phyloP scores from a whole-genome alignment of 2,797 vertebrate genomes.

The Zalophus californianus region DNA sequence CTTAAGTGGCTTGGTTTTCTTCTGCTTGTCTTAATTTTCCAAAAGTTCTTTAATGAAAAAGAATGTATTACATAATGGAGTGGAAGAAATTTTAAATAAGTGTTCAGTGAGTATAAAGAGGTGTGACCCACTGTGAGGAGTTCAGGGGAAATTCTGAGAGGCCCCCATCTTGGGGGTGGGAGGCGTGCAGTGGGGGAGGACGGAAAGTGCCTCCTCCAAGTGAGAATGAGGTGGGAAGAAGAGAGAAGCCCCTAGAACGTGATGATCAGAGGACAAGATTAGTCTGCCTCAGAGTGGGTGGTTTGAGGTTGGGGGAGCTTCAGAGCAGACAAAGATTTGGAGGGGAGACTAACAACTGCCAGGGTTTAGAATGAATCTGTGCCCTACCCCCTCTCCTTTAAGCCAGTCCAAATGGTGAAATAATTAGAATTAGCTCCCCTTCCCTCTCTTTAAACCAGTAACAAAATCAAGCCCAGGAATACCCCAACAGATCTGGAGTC shows the following conservation, averaged over 20 bases:
- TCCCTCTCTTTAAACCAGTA: not conserved
- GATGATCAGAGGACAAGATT: slow-evolving; percentile 47
- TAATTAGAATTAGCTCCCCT: not conserved
- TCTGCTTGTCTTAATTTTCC: slow-evolving; percentile 41
- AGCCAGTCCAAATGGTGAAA: not conserved
- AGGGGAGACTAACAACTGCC: not conserved
- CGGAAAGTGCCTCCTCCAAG: not conserved
- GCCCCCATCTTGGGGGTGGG: not conserved
- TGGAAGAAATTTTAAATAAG: slow-evolving; percentile 43
- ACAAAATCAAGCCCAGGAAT: not conserved
- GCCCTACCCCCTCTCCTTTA: not conserved
- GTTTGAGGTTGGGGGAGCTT: not conserved
- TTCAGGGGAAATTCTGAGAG: slow-evolving; percentile 60
- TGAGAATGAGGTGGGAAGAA: not conserved
- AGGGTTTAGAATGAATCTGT: not conserved
- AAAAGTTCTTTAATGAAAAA: slow-evolving; percentile 4
- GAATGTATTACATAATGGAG: not conserved
- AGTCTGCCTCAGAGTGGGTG: not conserved
- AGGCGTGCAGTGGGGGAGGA: not conserved
- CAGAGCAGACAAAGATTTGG: not conserved
- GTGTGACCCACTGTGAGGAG: not conserved
- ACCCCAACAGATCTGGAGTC: not conserved
- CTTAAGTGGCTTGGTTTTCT: not conserved
- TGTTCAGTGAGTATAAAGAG: not conserved
- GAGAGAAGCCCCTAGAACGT: not conserved